phyloP scores from a whole-genome alignment of 2,888 invertebrate species.

The Xylocampa areola region DNA sequence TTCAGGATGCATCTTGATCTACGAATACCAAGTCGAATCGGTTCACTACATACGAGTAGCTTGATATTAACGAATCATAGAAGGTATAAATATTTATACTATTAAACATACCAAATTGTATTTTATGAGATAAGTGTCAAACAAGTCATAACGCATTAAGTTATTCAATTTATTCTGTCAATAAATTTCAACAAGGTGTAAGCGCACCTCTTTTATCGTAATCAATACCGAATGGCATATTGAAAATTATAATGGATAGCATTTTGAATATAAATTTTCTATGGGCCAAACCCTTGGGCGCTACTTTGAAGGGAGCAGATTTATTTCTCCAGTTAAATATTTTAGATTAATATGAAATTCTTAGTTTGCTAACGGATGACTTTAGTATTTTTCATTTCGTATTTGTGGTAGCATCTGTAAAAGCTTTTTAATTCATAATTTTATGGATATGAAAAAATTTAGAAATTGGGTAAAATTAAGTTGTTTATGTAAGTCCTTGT shows the following conservation, averaged over 20 bases:
- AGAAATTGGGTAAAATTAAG: no score
- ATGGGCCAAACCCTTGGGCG: constrained; percentile 46
- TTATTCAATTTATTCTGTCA: constrained; percentile 60
- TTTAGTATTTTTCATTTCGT: constrained; percentile 5
- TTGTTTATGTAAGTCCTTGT: no score
- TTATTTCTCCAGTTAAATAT: constrained; percentile 46
- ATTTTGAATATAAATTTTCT: constrained; percentile 59
- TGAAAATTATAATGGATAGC: constrained; percentile 54
- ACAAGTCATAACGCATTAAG: constrained; percentile 51
- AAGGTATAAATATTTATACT: constrained; percentile 37
- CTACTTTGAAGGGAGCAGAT: constrained; percentile 42
- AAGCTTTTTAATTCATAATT: background rate
- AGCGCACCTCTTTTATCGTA: constrained; percentile 54
- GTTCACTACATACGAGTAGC: constrained; percentile 15
- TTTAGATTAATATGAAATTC: constrained; percentile 18
- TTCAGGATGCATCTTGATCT: constrained; percentile 5
- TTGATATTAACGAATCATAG: constrained; percentile 25
- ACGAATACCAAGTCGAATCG: constrained; percentile 22
- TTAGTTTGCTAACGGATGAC: constrained; percentile 13
- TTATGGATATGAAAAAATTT: no score
- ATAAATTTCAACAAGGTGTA: constrained; percentile 59
- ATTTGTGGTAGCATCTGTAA: background rate
- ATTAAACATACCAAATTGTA: constrained; percentile 51
- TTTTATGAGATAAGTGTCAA: constrained; percentile 56
- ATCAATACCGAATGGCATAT: constrained; percentile 52